phyloP scores from a whole-genome alignment of 2,797 vertebrate species.

The Microhierax caerulescens region DNA sequence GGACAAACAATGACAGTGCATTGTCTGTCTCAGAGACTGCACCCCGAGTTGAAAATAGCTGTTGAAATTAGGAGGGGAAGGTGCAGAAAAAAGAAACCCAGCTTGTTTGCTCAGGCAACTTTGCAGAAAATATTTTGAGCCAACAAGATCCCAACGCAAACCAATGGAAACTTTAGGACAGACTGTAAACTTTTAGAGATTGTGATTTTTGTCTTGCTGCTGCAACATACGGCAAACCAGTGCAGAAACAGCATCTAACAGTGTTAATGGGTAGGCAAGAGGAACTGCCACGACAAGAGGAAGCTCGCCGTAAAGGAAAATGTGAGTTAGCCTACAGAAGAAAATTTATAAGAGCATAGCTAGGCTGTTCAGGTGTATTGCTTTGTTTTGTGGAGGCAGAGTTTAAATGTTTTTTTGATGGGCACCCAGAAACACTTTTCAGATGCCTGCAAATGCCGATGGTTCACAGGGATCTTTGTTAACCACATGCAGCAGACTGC shows the following conservation, averaged over 20 bases:
- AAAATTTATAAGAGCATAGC: neutral
- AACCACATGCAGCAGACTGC: neutral
- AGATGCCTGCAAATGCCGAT: fast-evolving
- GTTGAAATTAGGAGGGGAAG: neutral
- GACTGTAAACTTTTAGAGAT: neutral
- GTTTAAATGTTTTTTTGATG: neutral
- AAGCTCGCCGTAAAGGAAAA: neutral
- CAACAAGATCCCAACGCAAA: neutral
- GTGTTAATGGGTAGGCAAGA: neutral
- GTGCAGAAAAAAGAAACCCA: neutral
- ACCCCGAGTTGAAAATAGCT: neutral
- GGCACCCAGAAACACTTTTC: neutral
- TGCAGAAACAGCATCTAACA: neutral
- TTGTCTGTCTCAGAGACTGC: neutral
- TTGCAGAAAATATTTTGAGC: neutral
- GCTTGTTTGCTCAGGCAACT: neutral
- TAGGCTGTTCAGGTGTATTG: neutral
- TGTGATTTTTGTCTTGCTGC: neutral
- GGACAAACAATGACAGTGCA: neutral
- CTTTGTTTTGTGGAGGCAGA: neutral
- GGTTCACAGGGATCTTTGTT: neutral
- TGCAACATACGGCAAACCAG: neutral
- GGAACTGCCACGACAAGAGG: neutral
- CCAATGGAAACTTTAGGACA: neutral
- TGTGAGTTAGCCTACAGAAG: neutral